These are phyloP conservation scores for Drosophila robusta DNA, from an alignment of 2,888 invertebrate genomes.

Conservation along the genomic window DNA sequence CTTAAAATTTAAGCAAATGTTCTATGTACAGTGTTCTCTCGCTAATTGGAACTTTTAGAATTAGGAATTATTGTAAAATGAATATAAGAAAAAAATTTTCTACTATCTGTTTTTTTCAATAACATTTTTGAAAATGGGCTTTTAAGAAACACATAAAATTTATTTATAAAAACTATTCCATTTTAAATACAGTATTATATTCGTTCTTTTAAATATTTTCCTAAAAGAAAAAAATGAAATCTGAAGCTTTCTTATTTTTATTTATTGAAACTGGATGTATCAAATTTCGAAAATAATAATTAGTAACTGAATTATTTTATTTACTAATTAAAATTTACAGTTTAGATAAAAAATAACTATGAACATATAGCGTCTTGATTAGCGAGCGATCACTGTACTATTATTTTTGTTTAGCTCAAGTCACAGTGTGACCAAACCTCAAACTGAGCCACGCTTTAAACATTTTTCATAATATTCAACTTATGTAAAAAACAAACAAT, in stretches of 20 bases:
- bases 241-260: no score
- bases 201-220: no score
- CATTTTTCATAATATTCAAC: not conserved
- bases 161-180: no score
- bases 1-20: conserved; percentile 4
- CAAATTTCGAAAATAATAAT: no score
- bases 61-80: no score
- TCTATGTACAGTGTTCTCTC: not conserved
- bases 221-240: no score
- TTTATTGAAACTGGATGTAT: no score
- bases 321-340: not conserved
- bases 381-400: not conserved
- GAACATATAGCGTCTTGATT: not conserved
- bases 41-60: not conserved
- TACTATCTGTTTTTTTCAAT: no score
- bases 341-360: not conserved
- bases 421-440: conserved; percentile 1
- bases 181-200: no score
- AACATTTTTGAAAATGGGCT: no score
- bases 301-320: not conserved
- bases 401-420: conserved; percentile 5
- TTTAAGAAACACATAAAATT: no score
- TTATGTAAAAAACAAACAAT: not conserved
- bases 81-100: no score
- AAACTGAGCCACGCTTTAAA: not conserved